Evolutionary conservation across 2,797 vertebrate species (phyloP).

Genomic region (Paguma larvata): DNA sequence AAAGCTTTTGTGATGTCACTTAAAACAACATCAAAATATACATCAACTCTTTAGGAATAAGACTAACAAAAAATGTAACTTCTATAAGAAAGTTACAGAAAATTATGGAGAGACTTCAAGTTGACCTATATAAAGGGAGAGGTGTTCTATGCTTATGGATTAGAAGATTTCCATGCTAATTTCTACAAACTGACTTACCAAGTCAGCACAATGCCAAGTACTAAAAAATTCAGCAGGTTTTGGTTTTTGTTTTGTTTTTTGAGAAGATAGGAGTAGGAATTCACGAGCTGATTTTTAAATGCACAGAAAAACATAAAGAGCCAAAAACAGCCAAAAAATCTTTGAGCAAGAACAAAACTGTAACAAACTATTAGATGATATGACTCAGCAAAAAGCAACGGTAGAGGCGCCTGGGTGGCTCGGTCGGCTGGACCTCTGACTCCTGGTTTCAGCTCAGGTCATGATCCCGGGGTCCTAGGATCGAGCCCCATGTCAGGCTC

Average conservation of each 20-base stretch:
- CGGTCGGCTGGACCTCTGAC: neutral
- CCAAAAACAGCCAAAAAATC: neutral
- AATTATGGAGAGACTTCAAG: neutral
- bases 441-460: neutral
- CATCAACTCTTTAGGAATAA: neutral
- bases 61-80: neutral
- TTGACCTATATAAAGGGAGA: neutral
- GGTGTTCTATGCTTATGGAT: neutral
- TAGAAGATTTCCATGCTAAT: neutral
- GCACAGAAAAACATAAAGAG: neutral
- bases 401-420: neutral
- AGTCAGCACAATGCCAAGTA: neutral
- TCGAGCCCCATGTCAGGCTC: neutral
- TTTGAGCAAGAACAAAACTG: neutral
- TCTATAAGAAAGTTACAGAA: neutral
- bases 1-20: neutral
- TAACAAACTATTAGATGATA: neutral
- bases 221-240: neutral
- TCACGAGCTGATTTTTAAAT: neutral
- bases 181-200: neutral
- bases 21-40: neutral
- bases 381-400: neutral
- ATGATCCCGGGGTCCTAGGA: neutral
- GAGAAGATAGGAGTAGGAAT: neutral
- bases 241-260: neutral